Base-by-base conservation (phyloP, 2,888 invertebrate genomes). In the Ligdia adustata region DNA sequence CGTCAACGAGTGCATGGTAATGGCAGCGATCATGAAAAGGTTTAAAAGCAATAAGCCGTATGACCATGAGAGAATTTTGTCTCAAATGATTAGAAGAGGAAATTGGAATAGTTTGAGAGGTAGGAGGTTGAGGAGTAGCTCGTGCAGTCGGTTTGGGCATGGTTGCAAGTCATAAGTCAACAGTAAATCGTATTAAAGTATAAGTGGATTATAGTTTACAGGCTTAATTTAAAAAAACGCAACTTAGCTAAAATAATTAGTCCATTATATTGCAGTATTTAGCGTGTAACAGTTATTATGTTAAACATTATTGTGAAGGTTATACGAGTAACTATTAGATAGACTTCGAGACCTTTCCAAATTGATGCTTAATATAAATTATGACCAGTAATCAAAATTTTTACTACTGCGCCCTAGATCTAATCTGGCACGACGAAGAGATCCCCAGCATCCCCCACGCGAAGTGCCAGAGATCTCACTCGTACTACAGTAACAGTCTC, bases 371-470 rank as follows among this genome's bases (percentile, higher is more conserved):
- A 18, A 6, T 18, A 18, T 18, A 4, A 18, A 6, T 4, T 18
- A 4, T 7, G 18, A 6, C 16, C 16, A 18, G 3, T 18, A 12
- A 29, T 20, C 1, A 1, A 0, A 29, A 29, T 20, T 28, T 24
- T 16, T 7, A 20, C 4, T 6, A 5, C 16, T 34, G 56, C 31
- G 56, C 35, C 49, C 33, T 77, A 87, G 88, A 89, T 77, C 78
- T 78, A 57, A 60, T 88, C 34, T 88, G 85, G 85, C 85, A 87
- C 66, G 72, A 80, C 60, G 85, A 82, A 52, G 88, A 89, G 56
- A 83, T 89, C 5, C 87, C 88, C 0, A 84, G 83, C 64, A 60
- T 69, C 0, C 20, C 75, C 0, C 64, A 63, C 1, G 77, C 82
- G 0, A 71, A 63, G 12, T 89, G 88, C 56, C 63, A 43, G 13